Evolutionary conservation across 2,888 invertebrate genomes (phyloP), one percentile per base, ranked within the genome.

Genomic region (Morpho deidamia): DNA sequence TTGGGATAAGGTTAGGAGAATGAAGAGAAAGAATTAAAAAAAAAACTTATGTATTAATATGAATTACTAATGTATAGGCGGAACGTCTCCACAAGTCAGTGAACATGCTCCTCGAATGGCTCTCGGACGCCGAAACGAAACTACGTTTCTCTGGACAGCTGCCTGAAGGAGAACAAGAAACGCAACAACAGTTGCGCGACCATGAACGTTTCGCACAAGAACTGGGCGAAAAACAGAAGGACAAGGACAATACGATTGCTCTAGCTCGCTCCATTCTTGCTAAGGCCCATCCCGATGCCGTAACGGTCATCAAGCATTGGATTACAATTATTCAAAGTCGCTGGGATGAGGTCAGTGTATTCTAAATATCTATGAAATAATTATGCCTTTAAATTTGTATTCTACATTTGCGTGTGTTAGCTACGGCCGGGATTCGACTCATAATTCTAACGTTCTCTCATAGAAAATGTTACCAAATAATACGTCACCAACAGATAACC

Each of bases 221-320:
- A 71, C 90, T 99, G 63, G 90, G 92, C 7, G 93, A 95, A 63
- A 97, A 98, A 70, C 96, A 97, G 79, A 81, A 91, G 0, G 97
- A 97, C 71, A 97, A 98, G 83, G 94, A 96, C 70, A 92, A 93
- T 59, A 98, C 98, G 0, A 92, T 99, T 55, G 91, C 94, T 32
- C 92, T 98, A 51, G 99, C 99, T 0, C 95, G 96, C 72, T 92
- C 93, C 38, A 97, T 99, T 65, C 91, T 99, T 53, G 92, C 93
- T 63, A 96, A 96, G 75, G 96, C 98, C n/a, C 99, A 99, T 86
- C 98, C 98, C 0, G 98, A 99, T 74, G 98, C 98, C 0, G 95
- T 97, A n/a, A 94, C 95, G 11, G 97, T 99, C n/a, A 96, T 99
- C 76, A 98, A 98, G 76, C 98, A 99, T 86, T 99, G 99, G 99